phyloP scores from a whole-genome alignment of 2,888 invertebrate species.

The Lasioglossum villosulum region DNA sequence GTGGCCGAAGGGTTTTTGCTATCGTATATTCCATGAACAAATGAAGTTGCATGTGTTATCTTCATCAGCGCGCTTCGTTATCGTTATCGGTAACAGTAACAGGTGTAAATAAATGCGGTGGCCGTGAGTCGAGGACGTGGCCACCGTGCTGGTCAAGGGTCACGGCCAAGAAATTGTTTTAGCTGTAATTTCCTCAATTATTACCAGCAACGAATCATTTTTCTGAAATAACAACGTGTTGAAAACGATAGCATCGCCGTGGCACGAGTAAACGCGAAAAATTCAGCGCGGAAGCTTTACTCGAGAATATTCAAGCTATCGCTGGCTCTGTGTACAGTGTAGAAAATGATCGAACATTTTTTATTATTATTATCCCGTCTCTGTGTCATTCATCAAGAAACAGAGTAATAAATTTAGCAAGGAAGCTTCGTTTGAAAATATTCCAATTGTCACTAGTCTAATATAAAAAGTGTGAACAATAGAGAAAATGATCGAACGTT shows the following conservation, averaged over 20 bases:
- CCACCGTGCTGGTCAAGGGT: constrained; percentile 20
- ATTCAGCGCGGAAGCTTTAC: background rate
- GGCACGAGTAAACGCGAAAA: background rate
- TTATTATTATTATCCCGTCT: background rate
- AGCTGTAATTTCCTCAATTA: background rate
- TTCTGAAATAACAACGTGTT: background rate
- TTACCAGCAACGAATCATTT: background rate
- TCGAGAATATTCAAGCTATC: background rate
- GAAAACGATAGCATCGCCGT: background rate
- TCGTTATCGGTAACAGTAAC: constrained; percentile 27
- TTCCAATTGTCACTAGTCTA: background rate
- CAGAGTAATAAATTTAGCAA: no score
- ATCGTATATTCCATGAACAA: constrained; percentile 10
- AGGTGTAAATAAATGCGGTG: constrained; percentile 39
- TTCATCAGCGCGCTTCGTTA: constrained; percentile 33
- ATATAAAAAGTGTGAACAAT: background rate
- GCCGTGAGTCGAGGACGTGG: constrained; percentile 42
- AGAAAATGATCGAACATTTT: no score
- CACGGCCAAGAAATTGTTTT: constrained; percentile 22
- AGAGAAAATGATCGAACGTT: background rate
- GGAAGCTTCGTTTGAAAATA: no score
- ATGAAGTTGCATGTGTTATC: constrained; percentile 56
- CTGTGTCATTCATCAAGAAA: background rate
- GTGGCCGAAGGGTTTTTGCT: constrained; percentile 13
- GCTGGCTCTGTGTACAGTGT: no score